Base-by-base conservation (phyloP, 2,797 vertebrate species). In the Esox lucius region DNA sequence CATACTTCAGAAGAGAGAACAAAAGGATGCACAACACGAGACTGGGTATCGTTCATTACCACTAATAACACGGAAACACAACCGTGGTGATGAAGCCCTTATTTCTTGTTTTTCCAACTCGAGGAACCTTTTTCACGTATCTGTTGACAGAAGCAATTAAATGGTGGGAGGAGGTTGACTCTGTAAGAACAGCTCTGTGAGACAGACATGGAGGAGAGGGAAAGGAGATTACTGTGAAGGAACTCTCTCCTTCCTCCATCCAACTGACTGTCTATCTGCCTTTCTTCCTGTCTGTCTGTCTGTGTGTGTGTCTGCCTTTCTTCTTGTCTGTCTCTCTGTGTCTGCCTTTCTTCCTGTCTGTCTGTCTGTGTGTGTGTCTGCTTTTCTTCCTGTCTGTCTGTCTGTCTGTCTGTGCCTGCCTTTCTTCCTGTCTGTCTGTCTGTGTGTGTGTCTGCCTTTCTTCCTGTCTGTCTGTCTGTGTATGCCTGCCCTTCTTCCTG, bases 11-110 rank as follows among this genome's bases (percentile, higher is more conserved):
- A 64, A 17, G 46, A 22, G 46, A 78, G 74, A 76, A 83, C 75
- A 79, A 79, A 83, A 73, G 62, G 73, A 72, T 77, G 76, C 26
- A 70, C 4, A 66, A 66, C 78, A 73, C 22, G 26, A 70, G 16
- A 0, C 0, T 51, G 65, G 67, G 77, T 72, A 80, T 72, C 17
- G 15, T 89, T 89, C 19, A 15, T 89, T 89, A 96, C 95, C 94
- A 95, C 89, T 86, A 95, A 86, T 64, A 95, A 94, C 90, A 88
- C 79, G 94, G 92, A 81, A 95, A 94, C 76, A 94, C 93, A 83
- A 94, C 81, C 67, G 90, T 94, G 51, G 94, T 95, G 71, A 95
- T 94, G 85, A 95, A 96, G 51, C 94, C 94, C 80, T 96, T 95
- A 76, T 92, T 91, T 56, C 42, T 46, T 95, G 93, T 84, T 92